Conservation (phyloP, 2,113 vertebrate genomes). For the Cinclus cinclus region DNA sequence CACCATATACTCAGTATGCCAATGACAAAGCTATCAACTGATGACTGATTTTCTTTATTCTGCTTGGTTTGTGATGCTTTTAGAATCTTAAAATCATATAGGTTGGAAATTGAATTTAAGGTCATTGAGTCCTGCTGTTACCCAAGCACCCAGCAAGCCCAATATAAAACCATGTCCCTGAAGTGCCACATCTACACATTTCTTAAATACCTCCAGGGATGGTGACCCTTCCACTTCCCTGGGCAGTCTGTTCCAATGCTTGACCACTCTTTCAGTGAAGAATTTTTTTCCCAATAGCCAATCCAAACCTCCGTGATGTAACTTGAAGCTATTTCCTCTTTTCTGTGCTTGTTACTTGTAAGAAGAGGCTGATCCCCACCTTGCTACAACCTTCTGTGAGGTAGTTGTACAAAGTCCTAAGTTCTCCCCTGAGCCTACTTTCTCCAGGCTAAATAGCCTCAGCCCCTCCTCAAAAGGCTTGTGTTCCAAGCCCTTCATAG, state of each 20-base stretch:
- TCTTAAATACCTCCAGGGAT: not conserved
- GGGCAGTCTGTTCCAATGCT: not conserved
- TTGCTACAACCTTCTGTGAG: not conserved
- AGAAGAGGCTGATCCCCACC: not conserved
- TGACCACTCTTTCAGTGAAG: not conserved
- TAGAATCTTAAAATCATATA: not conserved
- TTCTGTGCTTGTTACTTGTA: not conserved
- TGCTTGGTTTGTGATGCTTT: not conserved
- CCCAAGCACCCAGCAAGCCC: not conserved
- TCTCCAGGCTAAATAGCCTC: not conserved
- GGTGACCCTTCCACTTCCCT: not conserved
- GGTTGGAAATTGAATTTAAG: not conserved
- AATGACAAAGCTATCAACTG: not conserved
- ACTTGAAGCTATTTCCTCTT: not conserved
- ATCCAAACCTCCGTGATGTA: not conserved
- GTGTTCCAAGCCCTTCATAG: not conserved
- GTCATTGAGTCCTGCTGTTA: not conserved
- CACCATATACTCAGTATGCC: not conserved
- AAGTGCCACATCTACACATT: not conserved
- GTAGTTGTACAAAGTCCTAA: not conserved
- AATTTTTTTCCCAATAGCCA: not conserved
- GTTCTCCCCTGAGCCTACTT: not conserved
- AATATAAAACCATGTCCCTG: not conserved
- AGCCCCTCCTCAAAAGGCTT: not conserved
- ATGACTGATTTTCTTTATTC: not conserved